phyloP scores from a whole-genome alignment of 1,140 invertebrate genomes.

The Zaprionus kolodkinae region DNA sequence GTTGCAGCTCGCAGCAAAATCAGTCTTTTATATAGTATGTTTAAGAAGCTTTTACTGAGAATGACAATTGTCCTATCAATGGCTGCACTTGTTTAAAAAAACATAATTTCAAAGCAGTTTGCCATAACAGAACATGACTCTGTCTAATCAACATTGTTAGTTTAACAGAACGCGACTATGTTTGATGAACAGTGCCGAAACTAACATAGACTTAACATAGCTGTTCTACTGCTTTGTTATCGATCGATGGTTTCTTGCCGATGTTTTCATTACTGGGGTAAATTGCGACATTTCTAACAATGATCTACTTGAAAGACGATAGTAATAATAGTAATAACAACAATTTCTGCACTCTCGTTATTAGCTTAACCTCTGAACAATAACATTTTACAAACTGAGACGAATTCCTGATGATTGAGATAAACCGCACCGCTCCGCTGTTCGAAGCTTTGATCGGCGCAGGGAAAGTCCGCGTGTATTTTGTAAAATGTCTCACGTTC shows the following conservation, averaged over 20 bases:
- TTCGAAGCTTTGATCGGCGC: constrained; percentile 2
- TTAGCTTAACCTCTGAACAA: constrained; percentile 1
- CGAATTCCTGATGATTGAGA: constrained; percentile 1
- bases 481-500: constrained; percentile 77
- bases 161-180: background rate
- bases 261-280: background rate
- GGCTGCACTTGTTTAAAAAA: too few species aligned
- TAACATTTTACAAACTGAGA: background rate
- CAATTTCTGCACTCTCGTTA: background rate
- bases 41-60: background rate
- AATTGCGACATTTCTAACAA: background rate
- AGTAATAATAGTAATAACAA: background rate
- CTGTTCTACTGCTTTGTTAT: background rate
- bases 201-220: background rate
- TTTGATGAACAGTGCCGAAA: too few species aligned
- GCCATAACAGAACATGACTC: background rate
- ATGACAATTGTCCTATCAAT: too few species aligned
- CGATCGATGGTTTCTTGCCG: background rate
- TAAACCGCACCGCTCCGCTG: constrained; percentile 3
- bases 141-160: too few species aligned
- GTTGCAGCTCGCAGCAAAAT: background rate
- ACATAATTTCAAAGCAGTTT: too few species aligned
- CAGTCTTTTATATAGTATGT: background rate
- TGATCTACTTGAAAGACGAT: background rate
- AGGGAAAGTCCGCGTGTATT: constrained; percentile 53